Evolutionary conservation across 2,888 invertebrate genomes (phyloP).

Genomic region (Archaeoteleia sp.): DNA sequence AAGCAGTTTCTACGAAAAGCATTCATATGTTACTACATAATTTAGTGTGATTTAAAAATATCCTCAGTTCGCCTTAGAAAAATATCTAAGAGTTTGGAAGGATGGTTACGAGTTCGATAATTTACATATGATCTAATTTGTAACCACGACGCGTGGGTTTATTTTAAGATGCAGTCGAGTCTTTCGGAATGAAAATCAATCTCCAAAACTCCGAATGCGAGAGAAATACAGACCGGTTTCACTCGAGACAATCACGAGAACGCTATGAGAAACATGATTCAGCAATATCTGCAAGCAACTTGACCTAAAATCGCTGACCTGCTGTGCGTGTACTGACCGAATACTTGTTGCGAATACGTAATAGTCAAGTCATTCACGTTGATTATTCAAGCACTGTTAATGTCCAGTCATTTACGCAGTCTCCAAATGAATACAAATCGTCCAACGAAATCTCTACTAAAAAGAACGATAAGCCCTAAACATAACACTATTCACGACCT

Average conservation of each 20-base stretch:
- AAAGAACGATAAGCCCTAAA: not conserved
- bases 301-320: slow-evolving; percentile 58
- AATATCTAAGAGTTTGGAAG: too few species aligned
- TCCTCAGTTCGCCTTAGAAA: too few species aligned
- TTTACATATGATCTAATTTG: too few species aligned
- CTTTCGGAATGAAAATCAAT: not conserved
- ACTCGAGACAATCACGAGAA: slow-evolving; percentile 21
- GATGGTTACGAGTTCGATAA: too few species aligned
- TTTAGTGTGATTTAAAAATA: too few species aligned
- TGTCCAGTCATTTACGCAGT: slow-evolving; percentile 21
- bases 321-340: slow-evolving; percentile 48
- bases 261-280: slow-evolving; percentile 36
- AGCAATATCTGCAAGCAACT: slow-evolving; percentile 43
- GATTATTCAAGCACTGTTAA: slow-evolving; percentile 32
- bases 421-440: slow-evolving; percentile 18
- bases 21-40: too few species aligned
- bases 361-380: slow-evolving; percentile 29
- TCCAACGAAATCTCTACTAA: slow-evolving; percentile 1
- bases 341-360: slow-evolving; percentile 32
- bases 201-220: not conserved
- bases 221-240: slow-evolving; percentile 28
- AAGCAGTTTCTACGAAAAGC: too few species aligned
- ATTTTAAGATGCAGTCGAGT: too few species aligned
- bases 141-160: too few species aligned
- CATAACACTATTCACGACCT: too few species aligned